Evolutionary conservation across 2,113 vertebrate genomes (phyloP), one percentile per base, ranked within the genome.

Genomic region (Corythaeola cristata): DNA sequence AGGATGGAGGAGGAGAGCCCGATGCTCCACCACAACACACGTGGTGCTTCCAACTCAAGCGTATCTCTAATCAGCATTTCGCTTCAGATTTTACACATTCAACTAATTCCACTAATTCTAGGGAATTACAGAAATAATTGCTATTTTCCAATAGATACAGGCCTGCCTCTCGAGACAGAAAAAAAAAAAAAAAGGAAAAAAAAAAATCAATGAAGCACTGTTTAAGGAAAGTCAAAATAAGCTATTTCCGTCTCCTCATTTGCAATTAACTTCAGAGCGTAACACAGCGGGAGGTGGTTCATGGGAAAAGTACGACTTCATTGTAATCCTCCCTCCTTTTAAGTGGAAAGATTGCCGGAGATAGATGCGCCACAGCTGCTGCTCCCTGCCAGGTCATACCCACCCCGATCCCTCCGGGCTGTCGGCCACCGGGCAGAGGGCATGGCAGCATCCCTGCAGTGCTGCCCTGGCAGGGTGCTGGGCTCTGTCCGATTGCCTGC

Each of bases 171-270:
- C 6, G 50, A 95, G 96, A 92, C 79, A 75, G 67, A 2, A 28
- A 89, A 94, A 81, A 92, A 93, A 86, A 52, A 27, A 55, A 8
- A 12, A 12, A 12, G 41, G 7, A 22, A 19, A 58, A 82, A 69
- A 86, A 96, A 87, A 91, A n/a, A 87, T 75, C 94, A 91, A 44
- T 95, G 93, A 91, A 96, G 88, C 56, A 89, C 91, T 95, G 88
- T 91, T 96, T 96, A 96, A 97, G 91, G 84, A 52, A 97, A 97
- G 96, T 97, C 97, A 97, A 97, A 97, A 97, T 97, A 97, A 96
- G 94, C 97, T 96, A 94, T 97, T 97, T 96, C 94, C 86, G 89
- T 95, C 88, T 93, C 89, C 94, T 96, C 93, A 69, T 96, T 97
- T 97, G 97, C 97, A 97, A 97, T 97, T 97, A 97, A 96, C 96